These are phyloP conservation scores for Ichneumoninae sp. DNA, from an alignment of 2,888 invertebrate genomes.

Conservation along the genomic window DNA sequence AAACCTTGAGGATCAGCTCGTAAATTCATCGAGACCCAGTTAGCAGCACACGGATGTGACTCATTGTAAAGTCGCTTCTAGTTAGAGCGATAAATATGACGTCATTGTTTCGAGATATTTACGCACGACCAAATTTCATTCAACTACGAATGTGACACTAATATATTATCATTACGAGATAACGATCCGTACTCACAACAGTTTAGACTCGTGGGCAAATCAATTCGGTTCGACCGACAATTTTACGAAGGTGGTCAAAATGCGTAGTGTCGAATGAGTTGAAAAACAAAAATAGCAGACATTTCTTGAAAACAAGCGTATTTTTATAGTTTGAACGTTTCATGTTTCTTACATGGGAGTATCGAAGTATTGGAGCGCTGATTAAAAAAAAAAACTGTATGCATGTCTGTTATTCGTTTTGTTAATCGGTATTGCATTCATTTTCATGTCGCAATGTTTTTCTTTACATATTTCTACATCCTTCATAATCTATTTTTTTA, in stretches of 20 bases:
- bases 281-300: background rate
- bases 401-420: background rate
- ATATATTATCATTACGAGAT: slow-evolving; percentile 45
- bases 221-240: background rate
- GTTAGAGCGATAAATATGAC: background rate
- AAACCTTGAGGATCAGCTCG: slow-evolving; percentile 29
- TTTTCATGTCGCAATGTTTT: background rate
- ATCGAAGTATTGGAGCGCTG: background rate
- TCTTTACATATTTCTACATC: background rate
- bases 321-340: background rate
- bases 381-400: background rate
- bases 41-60: slow-evolving; percentile 54
- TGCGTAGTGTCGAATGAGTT: background rate
- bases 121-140: slow-evolving; percentile 33
- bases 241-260: background rate
- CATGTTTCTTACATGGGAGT: background rate
- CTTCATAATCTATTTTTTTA: background rate
- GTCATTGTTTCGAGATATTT: slow-evolving; percentile 23
- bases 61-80: slow-evolving; percentile 41
- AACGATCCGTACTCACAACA: slow-evolving; percentile 44
- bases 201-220: slow-evolving; percentile 10
- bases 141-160: slow-evolving; percentile 30
- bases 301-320: background rate
- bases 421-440: background rate
- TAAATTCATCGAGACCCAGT: slow-evolving; percentile 53